Evolutionary conservation across 2,113 vertebrate species (phyloP).

Genomic region (Tragelaphus scriptus): DNA sequence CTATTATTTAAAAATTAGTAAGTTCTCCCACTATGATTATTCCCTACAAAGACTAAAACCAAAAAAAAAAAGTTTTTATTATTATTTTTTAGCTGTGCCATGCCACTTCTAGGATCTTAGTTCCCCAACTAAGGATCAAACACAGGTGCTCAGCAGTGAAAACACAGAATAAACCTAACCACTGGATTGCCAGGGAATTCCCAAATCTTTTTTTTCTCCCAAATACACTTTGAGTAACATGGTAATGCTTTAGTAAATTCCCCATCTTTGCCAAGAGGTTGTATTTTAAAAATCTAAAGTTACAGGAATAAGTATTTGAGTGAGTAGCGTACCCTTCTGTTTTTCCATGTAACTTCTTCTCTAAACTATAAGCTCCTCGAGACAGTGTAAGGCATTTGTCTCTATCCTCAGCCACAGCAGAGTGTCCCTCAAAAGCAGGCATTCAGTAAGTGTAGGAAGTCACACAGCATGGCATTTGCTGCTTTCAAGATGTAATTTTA

Average conservation of each 20-base stretch:
- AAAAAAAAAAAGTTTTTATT: not conserved
- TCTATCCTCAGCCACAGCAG: not conserved
- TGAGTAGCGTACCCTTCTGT: not conserved
- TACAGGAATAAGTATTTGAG: not conserved
- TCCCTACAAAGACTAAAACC: not conserved
- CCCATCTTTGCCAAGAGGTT: not conserved
- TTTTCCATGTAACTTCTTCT: not conserved
- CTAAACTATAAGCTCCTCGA: not conserved
- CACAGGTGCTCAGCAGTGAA: not conserved
- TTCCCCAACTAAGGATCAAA: not conserved
- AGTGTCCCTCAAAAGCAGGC: not conserved
- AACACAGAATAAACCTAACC: not conserved
- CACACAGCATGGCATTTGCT: not conserved
- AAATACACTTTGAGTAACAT: not conserved
- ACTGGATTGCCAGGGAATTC: not conserved
- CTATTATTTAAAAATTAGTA: not conserved
- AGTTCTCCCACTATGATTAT: not conserved
- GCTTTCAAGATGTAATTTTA: conserved; percentile 4
- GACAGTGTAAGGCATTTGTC: not conserved
- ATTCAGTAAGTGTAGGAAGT: not conserved
- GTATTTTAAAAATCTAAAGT: not conserved
- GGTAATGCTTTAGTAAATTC: not conserved
- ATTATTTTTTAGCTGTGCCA: not conserved
- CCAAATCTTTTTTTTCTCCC: not conserved
- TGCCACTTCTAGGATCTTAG: not conserved